Base-by-base conservation (phyloP, 92 coral and sea anemone genomes). In the Galaxea fascicularis region DNA sequence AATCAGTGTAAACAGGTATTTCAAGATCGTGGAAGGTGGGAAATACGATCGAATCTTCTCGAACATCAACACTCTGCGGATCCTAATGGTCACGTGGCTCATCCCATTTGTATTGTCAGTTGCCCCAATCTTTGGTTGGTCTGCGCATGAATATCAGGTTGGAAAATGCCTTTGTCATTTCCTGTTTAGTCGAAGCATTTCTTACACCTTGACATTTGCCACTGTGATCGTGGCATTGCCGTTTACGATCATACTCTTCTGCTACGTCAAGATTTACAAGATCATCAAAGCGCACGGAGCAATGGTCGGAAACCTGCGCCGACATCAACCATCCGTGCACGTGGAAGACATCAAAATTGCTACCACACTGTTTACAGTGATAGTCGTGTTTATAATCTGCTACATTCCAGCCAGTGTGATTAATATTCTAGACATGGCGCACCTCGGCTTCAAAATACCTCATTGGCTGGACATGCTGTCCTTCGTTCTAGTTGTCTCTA, bases 111-210 rank as follows among this genome's bases (percentile, higher is more conserved):
- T 91, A 78, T 56, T 88, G 74, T 79, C 94, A 27, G 63, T 91
- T 22, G 92, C 92, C 30, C 94, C 94, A 14, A 80, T 85, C 64
- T 63, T 91, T 25, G 92, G 94, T 15, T 91, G 94, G 94, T 91
- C 94, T 65, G 88, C 85, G 67, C 90, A 91, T 53, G 88, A 84
- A 57, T 91, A 76, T 74, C 92, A 91, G 47, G 82, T 91, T 65
- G 82, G 91, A 31, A 91, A 91, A 47, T 88, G 94, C 71, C 76
- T 88, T 28, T 91, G 94, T 54, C 94, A 88, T 70, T 91, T 91
- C 63, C 59, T 83, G 27, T 91, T 91, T 83, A 88, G 94, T 27
- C 80, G 84, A 30, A 84, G 73, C 49, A 62, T 85, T 17, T 91
- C 94, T 11, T 91, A 91, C 65, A 88, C 94, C 20, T 26, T 91